Conservation (phyloP, 1,140 invertebrate genomes). For the Piezodorus guildinii region DNA sequence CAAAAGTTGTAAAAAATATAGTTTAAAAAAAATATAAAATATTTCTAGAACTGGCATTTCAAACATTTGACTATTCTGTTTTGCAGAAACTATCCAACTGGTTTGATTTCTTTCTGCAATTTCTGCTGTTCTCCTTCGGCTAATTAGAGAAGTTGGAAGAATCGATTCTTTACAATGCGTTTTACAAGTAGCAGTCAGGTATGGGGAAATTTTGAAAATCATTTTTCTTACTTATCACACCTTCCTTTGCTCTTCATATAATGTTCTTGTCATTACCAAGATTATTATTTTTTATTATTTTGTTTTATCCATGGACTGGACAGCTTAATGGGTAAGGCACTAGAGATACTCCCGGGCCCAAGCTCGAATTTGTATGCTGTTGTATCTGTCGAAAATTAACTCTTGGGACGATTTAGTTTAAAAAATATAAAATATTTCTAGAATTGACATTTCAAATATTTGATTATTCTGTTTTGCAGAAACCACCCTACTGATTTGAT, state of each 20-base stretch:
- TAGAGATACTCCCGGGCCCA: no score
- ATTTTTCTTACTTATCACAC: constrained; percentile 1
- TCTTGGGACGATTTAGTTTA: no score
- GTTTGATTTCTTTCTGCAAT: constrained; percentile 12
- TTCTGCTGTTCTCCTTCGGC: background rate
- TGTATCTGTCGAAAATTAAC: no score
- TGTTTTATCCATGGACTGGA: no score
- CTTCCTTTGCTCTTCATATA: background rate
- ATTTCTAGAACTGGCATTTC: background rate
- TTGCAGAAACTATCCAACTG: constrained; percentile 10
- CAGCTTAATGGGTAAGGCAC: no score
- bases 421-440: no score
- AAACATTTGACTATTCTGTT: constrained; percentile 10
- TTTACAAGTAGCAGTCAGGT: constrained; percentile 15
- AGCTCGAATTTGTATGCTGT: no score
- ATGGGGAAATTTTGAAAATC: constrained; percentile 7
- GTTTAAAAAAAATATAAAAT: no score
- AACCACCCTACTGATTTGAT: constrained; percentile 4
- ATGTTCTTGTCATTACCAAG: background rate
- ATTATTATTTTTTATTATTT: no score
- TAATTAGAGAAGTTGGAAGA: constrained; percentile 7
- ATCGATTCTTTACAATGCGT: background rate
- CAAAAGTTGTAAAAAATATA: no score
- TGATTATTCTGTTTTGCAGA: constrained; percentile 10
- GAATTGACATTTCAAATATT: background rate